phyloP scores from a whole-genome alignment of 2,888 invertebrate species.

The Rotaria macrura region DNA sequence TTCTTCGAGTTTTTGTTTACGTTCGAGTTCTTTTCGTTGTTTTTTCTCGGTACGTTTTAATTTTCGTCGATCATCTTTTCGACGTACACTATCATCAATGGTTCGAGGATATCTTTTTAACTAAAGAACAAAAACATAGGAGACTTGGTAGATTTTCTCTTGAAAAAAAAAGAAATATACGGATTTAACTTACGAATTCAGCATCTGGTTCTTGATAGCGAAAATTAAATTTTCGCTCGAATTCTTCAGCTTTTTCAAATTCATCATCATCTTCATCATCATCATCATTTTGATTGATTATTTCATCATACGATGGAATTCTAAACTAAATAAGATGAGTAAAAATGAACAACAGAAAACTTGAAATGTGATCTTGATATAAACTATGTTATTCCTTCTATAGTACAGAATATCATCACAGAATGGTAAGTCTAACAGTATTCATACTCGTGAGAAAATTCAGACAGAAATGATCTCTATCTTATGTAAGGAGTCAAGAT shows the following conservation, averaged over 20 bases:
- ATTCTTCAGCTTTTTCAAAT: constrained; percentile 62
- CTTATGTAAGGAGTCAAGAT: no score
- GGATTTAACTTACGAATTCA: constrained; percentile 56
- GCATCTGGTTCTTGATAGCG: constrained; percentile 89
- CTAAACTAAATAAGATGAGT: constrained; percentile 35
- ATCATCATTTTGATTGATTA: constrained; percentile 54
- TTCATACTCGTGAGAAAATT: no score
- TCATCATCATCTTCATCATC: constrained; percentile 45
- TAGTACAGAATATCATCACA: no score
- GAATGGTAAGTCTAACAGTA: no score
- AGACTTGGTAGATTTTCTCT: no score
- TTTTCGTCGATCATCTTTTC: constrained; percentile 67
- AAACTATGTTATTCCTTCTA: no score
- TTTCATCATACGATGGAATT: constrained; percentile 57
- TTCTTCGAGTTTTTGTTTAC: constrained; percentile 70
- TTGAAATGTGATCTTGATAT: no score
- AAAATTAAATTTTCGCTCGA: constrained; percentile 88
- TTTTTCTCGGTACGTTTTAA: constrained; percentile 62
- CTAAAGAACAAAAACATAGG: no score
- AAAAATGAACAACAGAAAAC: not conserved
- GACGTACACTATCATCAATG: constrained; percentile 68
- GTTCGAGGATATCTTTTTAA: constrained; percentile 81
- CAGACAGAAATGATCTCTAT: no score
- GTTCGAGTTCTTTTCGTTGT: constrained; percentile 55
- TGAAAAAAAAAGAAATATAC: not conserved